A percentile compares a stretch with the other conserved stretches of the same genome.
Evolutionary conservation across 2,888 invertebrate genomes (phyloP).

Genomic region (Asteroscopus sphinx): DNA sequence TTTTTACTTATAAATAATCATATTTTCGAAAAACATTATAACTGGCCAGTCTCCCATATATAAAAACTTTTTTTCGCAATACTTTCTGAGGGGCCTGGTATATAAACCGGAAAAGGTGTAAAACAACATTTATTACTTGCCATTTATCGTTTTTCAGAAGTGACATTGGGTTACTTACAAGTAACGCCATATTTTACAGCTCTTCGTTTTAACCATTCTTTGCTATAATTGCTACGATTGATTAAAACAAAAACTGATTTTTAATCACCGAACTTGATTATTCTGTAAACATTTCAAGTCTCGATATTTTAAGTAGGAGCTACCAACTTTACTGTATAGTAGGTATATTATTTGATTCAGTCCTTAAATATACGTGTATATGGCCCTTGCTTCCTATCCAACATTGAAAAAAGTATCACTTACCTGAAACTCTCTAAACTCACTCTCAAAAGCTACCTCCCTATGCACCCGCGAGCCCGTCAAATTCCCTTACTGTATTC

Average conservation of each 20-base stretch:
- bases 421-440: too few species aligned
- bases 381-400: background rate
- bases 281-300: too few species aligned
- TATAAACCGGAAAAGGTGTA: background rate
- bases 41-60: too few species aligned
- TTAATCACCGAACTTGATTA: too few species aligned
- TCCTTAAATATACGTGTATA: background rate
- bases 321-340: too few species aligned
- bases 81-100: too few species aligned
- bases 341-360: background rate
- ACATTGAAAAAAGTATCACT: too few species aligned
- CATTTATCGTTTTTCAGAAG: background rate
- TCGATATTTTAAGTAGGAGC: background rate
- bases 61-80: too few species aligned
- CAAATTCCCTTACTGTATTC: slow-evolving; percentile 46
- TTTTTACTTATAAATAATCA: too few species aligned
- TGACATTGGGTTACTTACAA: background rate
- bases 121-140: background rate
- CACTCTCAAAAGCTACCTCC: background rate
- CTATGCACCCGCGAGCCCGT: background rate
- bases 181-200: background rate
- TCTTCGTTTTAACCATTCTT: background rate
- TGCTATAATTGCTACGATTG: too few species aligned
- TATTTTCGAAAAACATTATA: too few species aligned
- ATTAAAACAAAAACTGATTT: too few species aligned